A percentile compares a stretch with the other conserved stretches of the same genome.
phyloP scores from a whole-genome alignment of 2,113 vertebrate genomes.

The Todiramphus saurophagus region DNA sequence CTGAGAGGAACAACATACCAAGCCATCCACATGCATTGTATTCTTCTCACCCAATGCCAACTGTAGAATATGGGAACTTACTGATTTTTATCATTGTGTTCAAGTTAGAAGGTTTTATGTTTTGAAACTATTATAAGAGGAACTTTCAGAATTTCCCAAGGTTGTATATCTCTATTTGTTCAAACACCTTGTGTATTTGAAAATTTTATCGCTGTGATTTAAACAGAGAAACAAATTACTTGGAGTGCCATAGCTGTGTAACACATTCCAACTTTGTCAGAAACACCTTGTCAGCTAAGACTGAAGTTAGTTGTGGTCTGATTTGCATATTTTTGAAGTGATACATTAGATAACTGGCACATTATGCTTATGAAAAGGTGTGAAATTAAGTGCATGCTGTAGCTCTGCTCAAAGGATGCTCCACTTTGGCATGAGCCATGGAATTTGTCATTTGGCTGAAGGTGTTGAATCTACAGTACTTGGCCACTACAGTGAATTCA shows the following conservation, averaged over 20 bases:
- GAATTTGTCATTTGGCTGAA: neutral
- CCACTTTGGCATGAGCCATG: neutral
- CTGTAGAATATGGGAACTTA: neutral
- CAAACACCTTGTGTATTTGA: neutral
- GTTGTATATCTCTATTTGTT: neutral
- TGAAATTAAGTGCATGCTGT: neutral
- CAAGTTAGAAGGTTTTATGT: neutral
- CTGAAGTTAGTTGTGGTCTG: neutral
- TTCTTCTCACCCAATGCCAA: fast-evolving
- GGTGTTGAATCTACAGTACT: neutral
- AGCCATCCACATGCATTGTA: neutral
- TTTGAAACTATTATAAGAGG: neutral
- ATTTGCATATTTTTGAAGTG: slow-evolving; percentile 8
- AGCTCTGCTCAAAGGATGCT: neutral
- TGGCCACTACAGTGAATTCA: neutral
- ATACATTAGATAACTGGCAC: neutral
- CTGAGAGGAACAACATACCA: fast-evolving
- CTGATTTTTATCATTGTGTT: neutral
- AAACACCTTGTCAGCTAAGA: neutral
- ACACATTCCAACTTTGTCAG: neutral
- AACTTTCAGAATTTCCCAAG: neutral
- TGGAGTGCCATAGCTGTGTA: neutral
- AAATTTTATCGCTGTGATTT: neutral
- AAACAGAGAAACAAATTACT: neutral
- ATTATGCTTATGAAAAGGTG: neutral